Conservation (phyloP, 2,797 vertebrate species). For the Phyllotis vaccarum region DNA sequence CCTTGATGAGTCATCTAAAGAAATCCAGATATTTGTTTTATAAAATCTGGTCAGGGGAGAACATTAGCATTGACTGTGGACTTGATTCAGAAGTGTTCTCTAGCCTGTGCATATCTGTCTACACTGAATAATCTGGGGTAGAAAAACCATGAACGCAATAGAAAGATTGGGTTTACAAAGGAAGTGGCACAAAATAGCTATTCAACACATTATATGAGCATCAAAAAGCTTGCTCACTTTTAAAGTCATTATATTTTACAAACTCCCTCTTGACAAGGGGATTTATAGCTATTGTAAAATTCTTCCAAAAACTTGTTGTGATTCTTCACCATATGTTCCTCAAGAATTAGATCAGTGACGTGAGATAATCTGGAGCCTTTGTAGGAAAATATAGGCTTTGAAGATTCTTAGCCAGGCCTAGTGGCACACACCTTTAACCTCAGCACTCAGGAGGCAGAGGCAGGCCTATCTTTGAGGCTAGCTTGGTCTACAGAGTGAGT, state of each 20-base stretch:
- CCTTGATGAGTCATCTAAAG: neutral
- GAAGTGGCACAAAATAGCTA: conserved; percentile 4
- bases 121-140: neutral
- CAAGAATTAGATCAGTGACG: conserved; percentile 74
- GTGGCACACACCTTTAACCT: neutral
- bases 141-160: neutral
- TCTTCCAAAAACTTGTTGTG: conserved; percentile 75
- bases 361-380: conserved; percentile 72
- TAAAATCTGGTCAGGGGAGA: conserved; percentile 6
- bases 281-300: conserved; percentile 64
- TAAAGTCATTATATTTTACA: conserved; percentile 69
- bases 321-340: conserved; percentile 70
- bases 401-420: neutral
- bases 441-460: neutral
- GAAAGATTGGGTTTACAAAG: conserved; percentile 55
- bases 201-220: conserved; percentile 41
- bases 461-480: too few species aligned
- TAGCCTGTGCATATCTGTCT: neutral
- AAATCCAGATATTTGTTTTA: conserved; percentile 29
- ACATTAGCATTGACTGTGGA: neutral
- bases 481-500: too few species aligned
- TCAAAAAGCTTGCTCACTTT: conserved; percentile 67
- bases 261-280: conserved; percentile 67
- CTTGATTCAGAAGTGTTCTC: neutral
- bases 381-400: neutral